Evolutionary conservation across 1,140 invertebrate species (phyloP), one percentile per base, ranked within the genome.

Genomic region (Plutomurus gul): DNA sequence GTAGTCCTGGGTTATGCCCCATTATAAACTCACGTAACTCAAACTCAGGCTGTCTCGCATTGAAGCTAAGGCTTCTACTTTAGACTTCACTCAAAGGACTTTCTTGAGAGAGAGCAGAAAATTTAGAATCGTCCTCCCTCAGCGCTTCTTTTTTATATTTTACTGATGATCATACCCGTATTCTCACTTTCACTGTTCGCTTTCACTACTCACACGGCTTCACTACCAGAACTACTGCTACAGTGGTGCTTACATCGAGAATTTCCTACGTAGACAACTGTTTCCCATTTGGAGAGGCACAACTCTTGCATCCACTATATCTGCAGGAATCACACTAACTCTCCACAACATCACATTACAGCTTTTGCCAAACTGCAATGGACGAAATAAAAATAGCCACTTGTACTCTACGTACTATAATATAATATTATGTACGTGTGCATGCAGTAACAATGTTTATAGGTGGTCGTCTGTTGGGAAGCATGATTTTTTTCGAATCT

Each of bases 21-120:
- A 65, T 65, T 65, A 65, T 65, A 65, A 65, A 65, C n/a, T 25
- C 30, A 65, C 16, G 56, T 65, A 65, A 36, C 56, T 65, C 56
- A 65, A 65, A 36, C 56, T 36, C 30, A 65, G 56, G 30, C 16
- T 33, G n/a, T n/a, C 56, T 36, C 51, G 22, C 25, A 30, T 27
- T 30, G 51, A 10, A n/a, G 56, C 56, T n/a, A 33, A 16, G 5
- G 13, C 56, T 6, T 65, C 13, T 36, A 33, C 13, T 11, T 36
- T 36, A 18, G 30, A 65, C 8, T 65, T 36, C 7, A 36, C 56
- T 65, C 30, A 27, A 16, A 65, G 56, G 27, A 65, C 30, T 65
- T 56, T 43, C n/a, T n/a, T 43, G 10, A 13, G 10, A 43, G 11
- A 13, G 10, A 33, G 3, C 25, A 4, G n/a, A 16, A 65, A 65